Percentiles rank a stretch among this genome's conserved stretches.
Conservation (phyloP, 2,888 invertebrate species). For the Parnassius apollo region DNA sequence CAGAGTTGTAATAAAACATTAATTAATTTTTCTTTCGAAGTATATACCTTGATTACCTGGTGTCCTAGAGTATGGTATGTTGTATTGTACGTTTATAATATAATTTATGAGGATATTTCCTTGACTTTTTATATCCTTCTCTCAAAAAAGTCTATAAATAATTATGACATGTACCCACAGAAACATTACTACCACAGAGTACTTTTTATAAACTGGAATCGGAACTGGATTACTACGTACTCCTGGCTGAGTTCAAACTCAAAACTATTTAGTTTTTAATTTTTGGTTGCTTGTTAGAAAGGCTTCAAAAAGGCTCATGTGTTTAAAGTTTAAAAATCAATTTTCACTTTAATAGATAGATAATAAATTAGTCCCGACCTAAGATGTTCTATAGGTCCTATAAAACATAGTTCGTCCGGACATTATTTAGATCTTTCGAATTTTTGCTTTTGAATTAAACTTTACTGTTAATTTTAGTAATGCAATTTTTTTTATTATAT, state of each 20-base stretch:
- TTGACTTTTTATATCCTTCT: neutral
- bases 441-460: slow-evolving; percentile 4
- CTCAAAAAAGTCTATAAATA: slow-evolving; percentile 52
- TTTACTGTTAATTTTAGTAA: slow-evolving; percentile 8
- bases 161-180: slow-evolving; percentile 45
- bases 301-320: neutral
- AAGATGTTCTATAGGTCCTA: no score
- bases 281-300: neutral
- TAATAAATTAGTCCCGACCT: neutral
- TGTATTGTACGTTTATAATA: no score
- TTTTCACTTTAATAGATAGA: slow-evolving; percentile 5
- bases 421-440: neutral
- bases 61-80: no score
- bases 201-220: no score
- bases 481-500: slow-evolving; percentile 5
- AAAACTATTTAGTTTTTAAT: neutral
- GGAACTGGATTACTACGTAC: neutral
- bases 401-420: neutral
- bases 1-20: no score
- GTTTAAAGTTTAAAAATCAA: neutral
- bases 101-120: no score
- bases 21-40: no score
- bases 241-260: neutral
- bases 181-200: neutral
- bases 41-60: no score